Percentiles rank a stretch among this genome's conserved stretches.
These are phyloP conservation scores for Anomalospiza imberbis DNA, from an alignment of 2,797 vertebrate species.

Conservation along the genomic window DNA sequence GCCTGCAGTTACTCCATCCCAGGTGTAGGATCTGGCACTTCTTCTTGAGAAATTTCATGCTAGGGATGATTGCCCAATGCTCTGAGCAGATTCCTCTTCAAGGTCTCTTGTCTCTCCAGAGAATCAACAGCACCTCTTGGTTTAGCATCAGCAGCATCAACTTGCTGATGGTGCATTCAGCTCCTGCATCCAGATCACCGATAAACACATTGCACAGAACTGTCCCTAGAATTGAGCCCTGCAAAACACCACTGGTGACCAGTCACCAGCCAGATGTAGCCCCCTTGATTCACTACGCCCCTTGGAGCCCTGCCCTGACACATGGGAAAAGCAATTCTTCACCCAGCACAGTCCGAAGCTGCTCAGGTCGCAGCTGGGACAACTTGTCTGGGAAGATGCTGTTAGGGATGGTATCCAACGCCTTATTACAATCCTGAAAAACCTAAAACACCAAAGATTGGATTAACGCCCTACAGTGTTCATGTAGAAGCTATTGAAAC, in stretches of 20 bases:
- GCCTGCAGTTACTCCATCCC: not conserved
- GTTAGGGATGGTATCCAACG: not conserved
- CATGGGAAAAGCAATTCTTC: not conserved
- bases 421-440: not conserved
- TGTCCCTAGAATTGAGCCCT: not conserved
- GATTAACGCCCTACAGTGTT: not conserved
- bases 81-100: not conserved
- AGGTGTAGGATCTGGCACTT: not conserved
- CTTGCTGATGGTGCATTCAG: not conserved
- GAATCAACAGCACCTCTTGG: not conserved
- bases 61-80: not conserved
- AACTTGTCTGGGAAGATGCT: not conserved
- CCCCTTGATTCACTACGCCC: not conserved
- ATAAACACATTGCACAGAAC: not conserved
- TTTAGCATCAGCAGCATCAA: not conserved
- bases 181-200: not conserved
- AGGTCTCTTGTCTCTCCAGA: not conserved
- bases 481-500: not conserved
- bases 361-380: not conserved
- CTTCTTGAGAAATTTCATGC: not conserved
- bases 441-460: not conserved
- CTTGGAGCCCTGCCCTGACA: not conserved
- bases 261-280: not conserved
- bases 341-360: rapidly evolving
- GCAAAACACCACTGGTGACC: not conserved